These are phyloP conservation scores for Bombus soroeensis DNA, from an alignment of 1,140 invertebrate genomes.

Conservation along the genomic window DNA sequence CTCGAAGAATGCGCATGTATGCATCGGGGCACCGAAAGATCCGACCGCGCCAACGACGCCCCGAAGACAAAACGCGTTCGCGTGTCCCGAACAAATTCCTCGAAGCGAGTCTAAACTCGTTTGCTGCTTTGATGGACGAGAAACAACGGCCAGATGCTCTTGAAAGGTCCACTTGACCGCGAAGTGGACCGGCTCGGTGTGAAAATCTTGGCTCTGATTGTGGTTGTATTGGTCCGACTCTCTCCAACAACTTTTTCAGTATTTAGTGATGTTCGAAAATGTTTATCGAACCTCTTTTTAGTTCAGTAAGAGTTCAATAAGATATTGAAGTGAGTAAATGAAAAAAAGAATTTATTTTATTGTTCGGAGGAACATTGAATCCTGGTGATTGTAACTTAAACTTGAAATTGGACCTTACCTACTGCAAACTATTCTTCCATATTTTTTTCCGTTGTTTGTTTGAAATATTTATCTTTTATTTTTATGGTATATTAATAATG, in stretches of 20 bases:
- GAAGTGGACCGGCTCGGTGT: background rate
- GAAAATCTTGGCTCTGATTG: background rate
- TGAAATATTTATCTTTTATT: too few species aligned
- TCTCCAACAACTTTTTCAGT: background rate
- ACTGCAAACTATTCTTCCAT: too few species aligned
- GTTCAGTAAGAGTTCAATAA: background rate
- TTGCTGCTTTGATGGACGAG: conserved; percentile 45
- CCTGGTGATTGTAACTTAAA: too few species aligned
- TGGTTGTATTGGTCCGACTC: background rate
- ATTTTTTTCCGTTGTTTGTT: too few species aligned
- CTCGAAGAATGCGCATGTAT: conserved; percentile 29
- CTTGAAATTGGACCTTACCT: too few species aligned
- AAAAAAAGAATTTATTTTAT: too few species aligned
- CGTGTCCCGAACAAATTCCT: conserved; percentile 61
- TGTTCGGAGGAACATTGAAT: too few species aligned
- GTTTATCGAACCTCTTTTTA: background rate
- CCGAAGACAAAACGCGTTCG: conserved; percentile 68
- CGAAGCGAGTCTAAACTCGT: conserved; percentile 57
- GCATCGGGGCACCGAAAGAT: conserved; percentile 50
- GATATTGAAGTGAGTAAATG: too few species aligned
- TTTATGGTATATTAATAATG: too few species aligned
- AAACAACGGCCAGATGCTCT: conserved; percentile 46
- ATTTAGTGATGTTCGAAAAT: background rate
- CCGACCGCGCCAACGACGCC: conserved; percentile 62
- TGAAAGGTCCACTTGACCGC: conserved; percentile 27